Base-by-base conservation (phyloP, 2,113 vertebrate genomes). In the Plestiodon gilberti region DNA sequence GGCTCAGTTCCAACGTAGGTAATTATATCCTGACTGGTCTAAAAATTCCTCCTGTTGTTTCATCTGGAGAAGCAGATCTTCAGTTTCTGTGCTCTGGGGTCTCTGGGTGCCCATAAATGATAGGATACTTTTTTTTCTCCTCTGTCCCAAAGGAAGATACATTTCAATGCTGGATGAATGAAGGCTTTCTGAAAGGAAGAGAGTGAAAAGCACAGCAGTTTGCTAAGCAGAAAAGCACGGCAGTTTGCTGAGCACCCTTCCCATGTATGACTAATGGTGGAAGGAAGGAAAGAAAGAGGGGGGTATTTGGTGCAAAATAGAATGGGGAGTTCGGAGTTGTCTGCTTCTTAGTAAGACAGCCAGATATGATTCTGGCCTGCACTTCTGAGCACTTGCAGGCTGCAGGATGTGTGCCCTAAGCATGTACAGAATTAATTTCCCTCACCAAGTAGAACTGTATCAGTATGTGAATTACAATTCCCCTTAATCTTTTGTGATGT, bases 1-100 rank as follows among this genome's bases (percentile, higher is more conserved):
- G 91, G 91, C 94, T 48, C 18, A 38, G n/a, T 75, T 86, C 93
- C 92, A 88, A 78, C 83, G 84, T 91, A 93, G 91, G 90, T 90
- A 93, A 94, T 93, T 88, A 91, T 71, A 90, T 85, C 82, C 92
- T 93, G 89, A 79, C 43, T 64, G 70, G 88, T 74, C 89, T 88
- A 91, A 89, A 80, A 85, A 90, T 92, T 82, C 83, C 83, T 67
- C 71, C 88, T 89, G 65, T 62, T 88, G 92, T 91, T 89, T 84
- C 71, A 83, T 91, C 87, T 93, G 89, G 87, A 91, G 91, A 92
- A 90, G 77, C 86, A 76, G 65, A 92, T 93, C 86, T 90, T 89
- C 85, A 71, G 79, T 88, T 93, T 89, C 82, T 90, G 81, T 91
- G 73, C 87, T 30, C 4, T 92, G 62, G 78, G 55, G 69, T 87